A percentile compares a stretch with the other conserved stretches of the same genome.
Conservation (phyloP, 2,797 vertebrate species). For the Fundulus diaphanus region DNA sequence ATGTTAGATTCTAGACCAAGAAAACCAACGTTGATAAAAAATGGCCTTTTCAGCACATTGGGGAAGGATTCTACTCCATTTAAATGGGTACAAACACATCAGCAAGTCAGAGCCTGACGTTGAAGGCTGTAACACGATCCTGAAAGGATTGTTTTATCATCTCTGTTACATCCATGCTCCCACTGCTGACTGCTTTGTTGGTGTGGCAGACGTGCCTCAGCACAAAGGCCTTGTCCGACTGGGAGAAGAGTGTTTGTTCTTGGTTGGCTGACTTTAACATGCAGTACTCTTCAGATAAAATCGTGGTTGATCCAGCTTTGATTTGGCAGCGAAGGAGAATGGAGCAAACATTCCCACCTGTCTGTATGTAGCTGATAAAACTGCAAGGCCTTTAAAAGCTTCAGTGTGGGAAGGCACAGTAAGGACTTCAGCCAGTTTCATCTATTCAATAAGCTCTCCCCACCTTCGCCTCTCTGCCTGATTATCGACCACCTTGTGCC, state of each 20-base stretch:
- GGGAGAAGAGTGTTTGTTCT: slow-evolving; percentile 48
- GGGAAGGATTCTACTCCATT: not conserved
- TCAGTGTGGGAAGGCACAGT: slow-evolving; percentile 3
- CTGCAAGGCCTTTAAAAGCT: not conserved
- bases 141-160: slow-evolving; percentile 31
- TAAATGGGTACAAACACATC: slow-evolving; percentile 1
- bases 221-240: slow-evolving; percentile 37
- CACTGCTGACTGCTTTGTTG: not conserved
- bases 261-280: slow-evolving; percentile 35
- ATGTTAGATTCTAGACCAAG: slow-evolving; percentile 41
- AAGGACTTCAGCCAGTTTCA: not conserved
- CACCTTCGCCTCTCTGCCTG: no score
- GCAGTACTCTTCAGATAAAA: slow-evolving; percentile 44
- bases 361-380: slow-evolving; percentile 28
- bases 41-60: not conserved
- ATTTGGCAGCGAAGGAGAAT: slow-evolving; percentile 19
- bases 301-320: slow-evolving; percentile 39
- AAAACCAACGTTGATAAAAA: slow-evolving; percentile 33
- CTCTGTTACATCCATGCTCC: slow-evolving; percentile 16
- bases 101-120: not conserved
- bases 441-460: no score
- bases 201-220: slow-evolving; percentile 54
- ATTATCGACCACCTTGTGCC: no score
- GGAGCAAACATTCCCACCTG: slow-evolving; percentile 46
- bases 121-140: slow-evolving; percentile 40